These are phyloP conservation scores for Mnemiopsis leidyi DNA, from an alignment of 37 sponge, comb jelly and placozoan genomes.

Conservation along the genomic window DNA sequence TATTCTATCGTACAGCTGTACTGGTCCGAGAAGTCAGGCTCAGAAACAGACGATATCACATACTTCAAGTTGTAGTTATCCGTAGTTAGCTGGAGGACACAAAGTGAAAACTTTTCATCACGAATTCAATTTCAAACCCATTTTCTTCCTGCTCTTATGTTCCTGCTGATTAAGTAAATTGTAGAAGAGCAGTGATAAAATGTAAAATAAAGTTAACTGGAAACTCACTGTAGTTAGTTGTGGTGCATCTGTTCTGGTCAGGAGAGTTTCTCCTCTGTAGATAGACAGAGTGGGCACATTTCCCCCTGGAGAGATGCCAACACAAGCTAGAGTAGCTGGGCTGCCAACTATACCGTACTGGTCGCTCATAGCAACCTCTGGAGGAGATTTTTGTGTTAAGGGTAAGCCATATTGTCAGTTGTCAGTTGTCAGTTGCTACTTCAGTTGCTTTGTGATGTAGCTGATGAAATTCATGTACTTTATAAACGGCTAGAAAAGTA, in stretches of 20 bases:
- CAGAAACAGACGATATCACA: neutral
- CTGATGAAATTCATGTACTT: too few species aligned
- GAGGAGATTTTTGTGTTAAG: too few species aligned
- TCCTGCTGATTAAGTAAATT: too few species aligned
- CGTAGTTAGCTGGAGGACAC: neutral
- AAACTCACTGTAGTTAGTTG: neutral
- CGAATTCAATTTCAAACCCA: too few species aligned
- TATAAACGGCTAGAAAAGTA: too few species aligned
- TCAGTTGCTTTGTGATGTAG: too few species aligned
- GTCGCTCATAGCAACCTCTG: neutral
- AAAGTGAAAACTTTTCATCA: too few species aligned
- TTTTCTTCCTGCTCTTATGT: too few species aligned
- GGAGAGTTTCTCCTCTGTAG: neutral
- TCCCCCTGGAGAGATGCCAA: neutral
- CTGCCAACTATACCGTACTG: constrained; percentile 42
- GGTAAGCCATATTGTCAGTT: too few species aligned
- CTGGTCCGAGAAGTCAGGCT: neutral
- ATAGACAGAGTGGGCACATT: neutral
- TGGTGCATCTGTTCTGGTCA: neutral
- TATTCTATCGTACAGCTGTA: neutral
- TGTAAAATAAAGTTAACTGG: too few species aligned
- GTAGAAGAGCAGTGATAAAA: too few species aligned
- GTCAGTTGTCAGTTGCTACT: too few species aligned
- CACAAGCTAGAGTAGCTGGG: neutral
- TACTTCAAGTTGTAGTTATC: neutral